A percentile compares a stretch with the other conserved stretches of the same genome.
phyloP scores from a whole-genome alignment of 2,113 vertebrate species.

The Ptychochromis oligacanthus region DNA sequence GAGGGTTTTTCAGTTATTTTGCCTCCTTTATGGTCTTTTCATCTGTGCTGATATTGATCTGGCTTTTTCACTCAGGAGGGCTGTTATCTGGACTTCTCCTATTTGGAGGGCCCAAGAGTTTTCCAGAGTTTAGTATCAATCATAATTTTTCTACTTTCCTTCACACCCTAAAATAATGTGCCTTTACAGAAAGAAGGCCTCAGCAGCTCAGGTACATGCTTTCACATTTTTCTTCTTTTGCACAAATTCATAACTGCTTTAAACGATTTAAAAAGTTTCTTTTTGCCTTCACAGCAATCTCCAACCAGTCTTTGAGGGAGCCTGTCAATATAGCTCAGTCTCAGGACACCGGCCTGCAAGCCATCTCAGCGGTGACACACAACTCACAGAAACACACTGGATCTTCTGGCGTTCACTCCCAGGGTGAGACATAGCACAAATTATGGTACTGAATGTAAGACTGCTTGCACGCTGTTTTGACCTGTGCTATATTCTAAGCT shows the following conservation, averaged over 20 bases:
- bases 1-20: neutral
- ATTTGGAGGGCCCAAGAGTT: no score
- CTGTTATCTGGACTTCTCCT: no score
- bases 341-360: constrained; percentile 34
- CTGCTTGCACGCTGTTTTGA: no score
- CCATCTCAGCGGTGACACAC: constrained; percentile 38
- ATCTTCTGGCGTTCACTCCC: constrained; percentile 51
- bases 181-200: neutral
- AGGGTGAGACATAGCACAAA: constrained; percentile 52
- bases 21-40: neutral
- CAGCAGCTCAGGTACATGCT: neutral
- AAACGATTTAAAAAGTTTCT: neutral
- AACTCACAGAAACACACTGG: constrained; percentile 49
- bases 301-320: constrained; percentile 71
- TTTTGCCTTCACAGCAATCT: constrained; percentile 56
- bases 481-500: neutral
- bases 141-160: neutral
- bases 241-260: neutral
- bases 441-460: no score
- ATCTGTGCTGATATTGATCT: neutral
- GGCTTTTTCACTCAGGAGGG: neutral
- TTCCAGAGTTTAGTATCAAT: no score
- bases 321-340: constrained; percentile 40
- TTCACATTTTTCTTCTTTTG: no score
- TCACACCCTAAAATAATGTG: neutral